phyloP scores from a whole-genome alignment of 2,113 vertebrate genomes.

The Engystomops pustulosus region DNA sequence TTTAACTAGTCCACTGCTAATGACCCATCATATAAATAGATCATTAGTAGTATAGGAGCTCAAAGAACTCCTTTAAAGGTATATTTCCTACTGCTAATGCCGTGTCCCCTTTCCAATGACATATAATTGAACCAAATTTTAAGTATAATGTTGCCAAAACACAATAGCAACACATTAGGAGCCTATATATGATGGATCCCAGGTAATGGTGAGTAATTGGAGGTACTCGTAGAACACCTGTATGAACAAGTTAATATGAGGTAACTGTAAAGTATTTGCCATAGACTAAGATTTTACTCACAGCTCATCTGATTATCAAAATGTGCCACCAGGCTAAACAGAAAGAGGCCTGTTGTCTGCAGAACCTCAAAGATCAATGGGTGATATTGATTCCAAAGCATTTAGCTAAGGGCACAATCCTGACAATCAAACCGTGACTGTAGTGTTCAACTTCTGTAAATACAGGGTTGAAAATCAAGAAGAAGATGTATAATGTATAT shows the following conservation, averaged over 20 bases:
- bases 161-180: no score
- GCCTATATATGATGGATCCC: no score
- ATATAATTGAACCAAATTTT: no score
- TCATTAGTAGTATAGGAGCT: no score
- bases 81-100: no score
- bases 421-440: constrained; percentile 8
- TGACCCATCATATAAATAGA: no score
- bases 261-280: neutral
- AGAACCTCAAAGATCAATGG: constrained; percentile 7
- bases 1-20: no score
- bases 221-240: neutral
- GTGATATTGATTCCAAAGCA: constrained; percentile 36
- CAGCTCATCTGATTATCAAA: constrained; percentile 13
- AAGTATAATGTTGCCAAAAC: no score
- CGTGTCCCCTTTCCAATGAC: no score
- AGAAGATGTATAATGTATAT: neutral
- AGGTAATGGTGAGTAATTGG: neutral
- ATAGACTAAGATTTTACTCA: neutral
- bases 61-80: no score
- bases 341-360: constrained; percentile 28
- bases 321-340: constrained; percentile 3
- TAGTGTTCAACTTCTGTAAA: constrained; percentile 23
- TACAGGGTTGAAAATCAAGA: neutral
- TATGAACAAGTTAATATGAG: no score
- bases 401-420: constrained; percentile 40